Percentiles rank a stretch among this genome's conserved stretches.
These are phyloP conservation scores for Drosophila neutralis DNA, from an alignment of 2,888 invertebrate species.

Conservation along the genomic window DNA sequence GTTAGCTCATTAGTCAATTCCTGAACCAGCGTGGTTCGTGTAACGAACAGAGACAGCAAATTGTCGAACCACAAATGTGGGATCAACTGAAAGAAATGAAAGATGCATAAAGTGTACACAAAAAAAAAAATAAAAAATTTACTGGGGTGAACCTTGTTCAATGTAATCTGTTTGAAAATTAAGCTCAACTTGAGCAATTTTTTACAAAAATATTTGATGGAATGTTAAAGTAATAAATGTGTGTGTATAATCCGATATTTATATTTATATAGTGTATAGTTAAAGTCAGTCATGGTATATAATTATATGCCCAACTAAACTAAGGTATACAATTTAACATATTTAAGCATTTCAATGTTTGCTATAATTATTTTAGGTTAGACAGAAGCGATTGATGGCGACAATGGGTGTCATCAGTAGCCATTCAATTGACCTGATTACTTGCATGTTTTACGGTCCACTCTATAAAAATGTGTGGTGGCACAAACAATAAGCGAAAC, in stretches of 20 bases:
- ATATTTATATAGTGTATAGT: background rate
- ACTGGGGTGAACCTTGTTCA: constrained; percentile 46
- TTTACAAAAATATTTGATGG: background rate
- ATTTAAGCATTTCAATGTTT: background rate
- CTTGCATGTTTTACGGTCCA: constrained; percentile 53
- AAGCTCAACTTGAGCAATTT: background rate
- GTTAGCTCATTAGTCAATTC: constrained; percentile 72
- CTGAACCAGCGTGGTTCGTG: constrained; percentile 71
- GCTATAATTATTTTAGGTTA: constrained; percentile 9
- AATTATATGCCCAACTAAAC: background rate
- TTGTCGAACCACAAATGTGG: constrained; percentile 72
- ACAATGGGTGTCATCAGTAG: constrained; percentile 28
- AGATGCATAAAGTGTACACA: constrained; percentile 51
- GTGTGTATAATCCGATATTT: background rate
- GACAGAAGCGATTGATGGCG: background rate
- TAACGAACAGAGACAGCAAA: constrained; percentile 72
- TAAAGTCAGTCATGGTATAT: background rate
- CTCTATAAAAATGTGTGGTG: constrained; percentile 72
- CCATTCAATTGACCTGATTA: constrained; percentile 77
- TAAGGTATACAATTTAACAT: background rate
- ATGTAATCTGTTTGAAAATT: background rate
- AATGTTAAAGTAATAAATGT: constrained; percentile 3
- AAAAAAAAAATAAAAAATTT: constrained; percentile 9
- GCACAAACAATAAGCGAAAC: constrained; percentile 62
- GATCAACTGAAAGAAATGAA: constrained; percentile 71